Conservation (phyloP, 2,113 vertebrate species). For the Condylura cristata region DNA sequence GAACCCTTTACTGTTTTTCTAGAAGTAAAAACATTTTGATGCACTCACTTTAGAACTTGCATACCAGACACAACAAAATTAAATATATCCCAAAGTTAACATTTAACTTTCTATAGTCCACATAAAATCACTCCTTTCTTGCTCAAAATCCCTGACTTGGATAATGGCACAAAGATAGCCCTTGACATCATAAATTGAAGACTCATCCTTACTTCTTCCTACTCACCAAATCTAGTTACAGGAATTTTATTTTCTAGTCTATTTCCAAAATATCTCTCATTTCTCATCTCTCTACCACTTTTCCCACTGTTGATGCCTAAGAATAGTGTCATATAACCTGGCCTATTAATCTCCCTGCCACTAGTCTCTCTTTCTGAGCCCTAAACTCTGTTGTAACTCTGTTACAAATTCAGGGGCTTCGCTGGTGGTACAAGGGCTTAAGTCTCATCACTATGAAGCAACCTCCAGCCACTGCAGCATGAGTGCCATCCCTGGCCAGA, state of each 20-base stretch:
- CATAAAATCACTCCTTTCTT: background rate
- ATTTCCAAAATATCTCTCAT: background rate
- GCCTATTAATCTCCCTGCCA: background rate
- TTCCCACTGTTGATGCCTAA: background rate
- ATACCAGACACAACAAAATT: slow-evolving; percentile 20
- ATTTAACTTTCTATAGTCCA: background rate
- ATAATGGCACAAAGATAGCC: background rate
- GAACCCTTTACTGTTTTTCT: background rate
- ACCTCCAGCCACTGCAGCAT: too few relatives aligned
- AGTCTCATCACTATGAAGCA: too few relatives aligned
- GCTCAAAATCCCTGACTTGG: background rate
- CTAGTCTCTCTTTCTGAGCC: background rate
- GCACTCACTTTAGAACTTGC: background rate
- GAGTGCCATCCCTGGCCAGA: too few relatives aligned
- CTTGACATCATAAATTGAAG: background rate
- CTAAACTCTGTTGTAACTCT: background rate
- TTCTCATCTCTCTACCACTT: background rate
- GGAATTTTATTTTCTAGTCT: background rate
- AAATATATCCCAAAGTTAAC: slow-evolving; percentile 16
- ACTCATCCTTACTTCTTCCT: background rate
- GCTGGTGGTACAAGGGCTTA: too few relatives aligned
- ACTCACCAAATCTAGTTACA: background rate
- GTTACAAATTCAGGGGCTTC: too few relatives aligned
- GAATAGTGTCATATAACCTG: background rate
- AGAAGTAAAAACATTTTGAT: background rate